Conservation (phyloP, 2,888 invertebrate genomes). For the Athetis lepigone region DNA sequence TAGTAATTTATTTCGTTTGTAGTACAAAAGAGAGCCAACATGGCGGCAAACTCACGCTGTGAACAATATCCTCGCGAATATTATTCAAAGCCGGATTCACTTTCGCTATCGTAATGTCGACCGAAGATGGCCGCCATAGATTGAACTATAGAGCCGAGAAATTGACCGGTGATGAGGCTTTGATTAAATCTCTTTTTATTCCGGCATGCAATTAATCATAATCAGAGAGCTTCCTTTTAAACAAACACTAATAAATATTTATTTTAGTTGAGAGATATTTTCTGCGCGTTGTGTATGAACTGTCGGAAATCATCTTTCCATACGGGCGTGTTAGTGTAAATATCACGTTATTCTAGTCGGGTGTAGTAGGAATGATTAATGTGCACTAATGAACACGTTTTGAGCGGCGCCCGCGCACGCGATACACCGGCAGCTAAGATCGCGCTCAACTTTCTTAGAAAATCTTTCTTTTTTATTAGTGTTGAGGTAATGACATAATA, state of each 20-base stretch:
- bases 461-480: slow-evolving; percentile 52
- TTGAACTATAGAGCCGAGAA: slow-evolving; percentile 67
- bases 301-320: slow-evolving; percentile 61
- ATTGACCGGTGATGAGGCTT: slow-evolving; percentile 56
- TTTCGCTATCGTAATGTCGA: slow-evolving; percentile 79
- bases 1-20: slow-evolving; percentile 44
- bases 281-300: slow-evolving; percentile 29
- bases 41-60: slow-evolving; percentile 77
- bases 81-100: slow-evolving; percentile 84
- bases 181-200: slow-evolving; percentile 56
- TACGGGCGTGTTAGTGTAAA: slow-evolving; percentile 52
- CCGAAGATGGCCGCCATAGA: slow-evolving; percentile 70
- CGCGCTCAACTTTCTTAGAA: slow-evolving; percentile 51
- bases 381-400: slow-evolving; percentile 69
- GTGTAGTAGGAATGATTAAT: slow-evolving; percentile 67
- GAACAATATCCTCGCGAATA: slow-evolving; percentile 88
- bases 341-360: slow-evolving; percentile 57
- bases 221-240: slow-evolving; percentile 24
- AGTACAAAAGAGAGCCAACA: slow-evolving; percentile 54
- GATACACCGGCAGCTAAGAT: slow-evolving; percentile 28
- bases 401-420: slow-evolving; percentile 55
- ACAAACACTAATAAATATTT: slow-evolving; percentile 33
- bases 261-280: slow-evolving; percentile 25
- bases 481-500: slow-evolving; percentile 47
- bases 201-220: slow-evolving; percentile 39